Percentiles rank a stretch among this genome's conserved stretches.
Evolutionary conservation across 2,888 invertebrate species (phyloP).

Genomic region (Microdon myrmicae): DNA sequence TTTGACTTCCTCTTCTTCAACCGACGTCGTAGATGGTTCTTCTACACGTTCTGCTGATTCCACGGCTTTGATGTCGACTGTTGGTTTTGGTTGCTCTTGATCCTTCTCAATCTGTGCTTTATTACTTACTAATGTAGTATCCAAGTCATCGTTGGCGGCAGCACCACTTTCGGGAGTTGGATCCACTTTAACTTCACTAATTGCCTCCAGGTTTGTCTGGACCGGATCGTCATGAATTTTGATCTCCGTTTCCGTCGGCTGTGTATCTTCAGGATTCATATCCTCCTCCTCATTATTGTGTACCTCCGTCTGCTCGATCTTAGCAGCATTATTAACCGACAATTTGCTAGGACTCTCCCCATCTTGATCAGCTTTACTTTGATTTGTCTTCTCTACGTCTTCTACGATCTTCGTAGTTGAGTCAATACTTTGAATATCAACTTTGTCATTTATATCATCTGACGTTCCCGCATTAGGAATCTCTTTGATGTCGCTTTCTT

Average conservation of each 20-base stretch:
- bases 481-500: too few species aligned
- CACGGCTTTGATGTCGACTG: too few species aligned
- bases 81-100: neutral
- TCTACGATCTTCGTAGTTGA: conserved; percentile 25
- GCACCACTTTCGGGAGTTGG: too few species aligned
- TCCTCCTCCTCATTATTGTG: conserved; percentile 53
- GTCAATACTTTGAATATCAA: too few species aligned
- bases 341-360: conserved; percentile 6
- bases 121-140: too few species aligned
- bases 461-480: neutral
- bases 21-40: neutral
- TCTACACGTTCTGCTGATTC: neutral
- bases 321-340: conserved; percentile 19
- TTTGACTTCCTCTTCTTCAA: too few species aligned
- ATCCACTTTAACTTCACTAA: too few species aligned
- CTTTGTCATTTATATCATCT: neutral
- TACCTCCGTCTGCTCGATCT: conserved; percentile 57
- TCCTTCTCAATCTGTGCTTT: too few species aligned
- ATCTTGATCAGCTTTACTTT: conserved; percentile 4
- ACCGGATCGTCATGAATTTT: too few species aligned
- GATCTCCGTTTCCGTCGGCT: neutral
- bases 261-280: neutral
- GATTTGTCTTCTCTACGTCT: conserved; percentile 10
- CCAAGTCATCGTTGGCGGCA: too few species aligned
- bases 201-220: too few species aligned